phyloP scores from a whole-genome alignment of 2,888 invertebrate genomes.

The Torymus texanus region DNA sequence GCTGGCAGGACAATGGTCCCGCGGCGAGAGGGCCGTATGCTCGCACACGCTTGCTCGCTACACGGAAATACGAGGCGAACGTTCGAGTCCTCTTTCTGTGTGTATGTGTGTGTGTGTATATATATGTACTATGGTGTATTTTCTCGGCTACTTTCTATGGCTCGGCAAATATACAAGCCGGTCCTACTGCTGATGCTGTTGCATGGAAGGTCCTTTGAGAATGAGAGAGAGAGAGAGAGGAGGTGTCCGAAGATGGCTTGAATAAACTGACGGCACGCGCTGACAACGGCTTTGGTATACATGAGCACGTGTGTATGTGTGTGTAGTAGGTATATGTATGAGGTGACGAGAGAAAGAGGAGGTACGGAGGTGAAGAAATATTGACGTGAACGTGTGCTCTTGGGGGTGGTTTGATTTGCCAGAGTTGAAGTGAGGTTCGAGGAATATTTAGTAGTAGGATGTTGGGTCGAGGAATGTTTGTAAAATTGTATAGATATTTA shows the following conservation, averaged over 20 bases:
- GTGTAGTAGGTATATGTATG: too few relatives aligned
- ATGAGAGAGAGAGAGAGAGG: background rate
- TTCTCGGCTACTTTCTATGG: conserved; percentile 24
- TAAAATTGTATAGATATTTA: too few relatives aligned
- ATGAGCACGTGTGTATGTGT: too few relatives aligned
- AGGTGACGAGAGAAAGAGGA: too few relatives aligned
- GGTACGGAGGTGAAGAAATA: too few relatives aligned
- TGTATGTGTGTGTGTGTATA: background rate
- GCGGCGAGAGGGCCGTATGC: conserved; percentile 16
- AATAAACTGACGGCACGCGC: conserved; percentile 11
- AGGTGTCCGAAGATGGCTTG: conserved; percentile 16
- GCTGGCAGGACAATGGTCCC: conserved; percentile 50
- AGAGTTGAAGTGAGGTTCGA: too few relatives aligned
- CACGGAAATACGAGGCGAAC: conserved; percentile 33
- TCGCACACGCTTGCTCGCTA: background rate
- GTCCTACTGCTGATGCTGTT: background rate
- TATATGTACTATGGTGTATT: background rate
- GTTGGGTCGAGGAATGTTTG: too few relatives aligned
- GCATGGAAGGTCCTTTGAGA: background rate
- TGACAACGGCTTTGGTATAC: too few relatives aligned
- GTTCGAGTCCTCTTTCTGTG: background rate
- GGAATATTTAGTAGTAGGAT: too few relatives aligned
- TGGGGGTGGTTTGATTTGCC: too few relatives aligned
- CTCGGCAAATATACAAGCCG: background rate
- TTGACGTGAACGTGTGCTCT: too few relatives aligned